Evolutionary conservation across 2,888 invertebrate species (phyloP).

Genomic region (Plagodis pulveraria): DNA sequence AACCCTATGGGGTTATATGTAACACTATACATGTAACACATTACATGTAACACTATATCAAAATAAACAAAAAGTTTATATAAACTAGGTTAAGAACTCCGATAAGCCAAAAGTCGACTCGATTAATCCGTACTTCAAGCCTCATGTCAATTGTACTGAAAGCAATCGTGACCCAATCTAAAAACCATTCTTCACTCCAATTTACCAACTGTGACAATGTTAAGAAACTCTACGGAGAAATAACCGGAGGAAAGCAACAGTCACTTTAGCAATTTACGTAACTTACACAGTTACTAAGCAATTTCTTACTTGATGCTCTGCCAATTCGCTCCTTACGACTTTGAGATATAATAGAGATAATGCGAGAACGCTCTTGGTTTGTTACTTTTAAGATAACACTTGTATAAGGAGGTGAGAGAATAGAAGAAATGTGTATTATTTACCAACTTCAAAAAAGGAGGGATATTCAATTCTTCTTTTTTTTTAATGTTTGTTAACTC

Average conservation of each 20-base stretch:
- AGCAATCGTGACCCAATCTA: not conserved
- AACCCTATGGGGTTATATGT: no score
- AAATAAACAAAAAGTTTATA: no score
- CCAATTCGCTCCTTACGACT: conserved; percentile 40
- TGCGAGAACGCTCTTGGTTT: conserved; percentile 29
- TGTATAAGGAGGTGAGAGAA: conserved; percentile 13
- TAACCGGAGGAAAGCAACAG: conserved; percentile 29
- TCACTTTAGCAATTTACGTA: conserved; percentile 29
- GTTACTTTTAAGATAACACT: conserved; percentile 23
- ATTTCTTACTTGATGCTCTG: conserved; percentile 41
- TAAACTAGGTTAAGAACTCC: no score
- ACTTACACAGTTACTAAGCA: conserved; percentile 37
- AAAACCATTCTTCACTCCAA: conserved; percentile 15
- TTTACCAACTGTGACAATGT: conserved; percentile 26
- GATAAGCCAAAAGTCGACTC: no score
- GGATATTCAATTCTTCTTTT: no score
- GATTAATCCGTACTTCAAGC: no score
- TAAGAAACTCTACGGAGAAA: conserved; percentile 25
- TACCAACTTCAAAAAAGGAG: no score
- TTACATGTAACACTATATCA: no score
- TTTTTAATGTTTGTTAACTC: no score
- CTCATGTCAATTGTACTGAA: no score
- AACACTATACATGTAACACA: no score
- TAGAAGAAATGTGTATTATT: conserved; percentile 4
- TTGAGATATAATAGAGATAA: conserved; percentile 43